Evolutionary conservation across 2,113 vertebrate genomes (phyloP), one percentile per base, ranked within the genome.

Genomic region (Chionomys nivalis): DNA sequence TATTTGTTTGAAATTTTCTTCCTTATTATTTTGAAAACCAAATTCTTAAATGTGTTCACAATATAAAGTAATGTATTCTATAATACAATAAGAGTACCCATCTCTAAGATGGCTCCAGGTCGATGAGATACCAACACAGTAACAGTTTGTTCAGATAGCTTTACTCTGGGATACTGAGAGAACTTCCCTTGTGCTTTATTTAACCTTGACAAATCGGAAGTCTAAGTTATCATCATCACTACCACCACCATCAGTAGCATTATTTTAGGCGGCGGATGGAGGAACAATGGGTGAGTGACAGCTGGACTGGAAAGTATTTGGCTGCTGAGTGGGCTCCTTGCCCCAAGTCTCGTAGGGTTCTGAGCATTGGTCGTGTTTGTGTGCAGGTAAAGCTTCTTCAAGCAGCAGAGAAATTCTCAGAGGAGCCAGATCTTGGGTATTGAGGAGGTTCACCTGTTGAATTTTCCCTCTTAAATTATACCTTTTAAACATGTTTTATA

Each of bases 361-460:
- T 63, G 5, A 77, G n/a, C 0, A 3, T 65, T 26, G 5, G 5
- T 28, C 23, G 5, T 65, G 19, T 24, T 52, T 8, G 23, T 12
- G 4, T 28, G 44, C 3, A 14, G 24, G 3, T 4, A 12, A 0
- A 3, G 2, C 28, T 44, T 0, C 0, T 10, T 58, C 2, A 36
- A 26, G n/a, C 2, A 79, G 36, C n/a, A 31, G 17, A n/a, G 49
- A 77, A 4, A 12, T 21, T 78, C 31, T 1, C 0, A 33, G 3
- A 0, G 24, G 55, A 7, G 19, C 7, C 21, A 0, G 5, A 36
- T 44, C 2, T 1, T n/a, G 36, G 1, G 7, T 28, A 10, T 0
- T 1, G 8, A 26, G 0, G 3, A 2, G 2, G 13, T n/a, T 42
- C 9, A 82, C 16, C 12, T 7, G 13, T 39, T 23, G 1, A 58